Evolutionary conservation across 2,888 invertebrate species (phyloP), one percentile per base, ranked within the genome.

Genomic region (Isoperla grammatica): DNA sequence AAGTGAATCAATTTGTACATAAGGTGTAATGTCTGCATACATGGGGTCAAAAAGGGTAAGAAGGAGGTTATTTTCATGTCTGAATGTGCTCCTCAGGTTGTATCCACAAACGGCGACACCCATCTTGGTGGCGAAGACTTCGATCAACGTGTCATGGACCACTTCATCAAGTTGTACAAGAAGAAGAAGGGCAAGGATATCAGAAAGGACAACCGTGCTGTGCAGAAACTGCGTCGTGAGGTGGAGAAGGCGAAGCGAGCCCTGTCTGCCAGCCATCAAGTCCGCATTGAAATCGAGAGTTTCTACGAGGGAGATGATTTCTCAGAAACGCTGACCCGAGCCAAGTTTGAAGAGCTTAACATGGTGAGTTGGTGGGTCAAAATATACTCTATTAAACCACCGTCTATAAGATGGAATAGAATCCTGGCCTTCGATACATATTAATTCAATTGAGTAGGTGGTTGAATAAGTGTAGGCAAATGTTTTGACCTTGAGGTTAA

Each of bases 41-140:
- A 39, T 39, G 12, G 39, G 39, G 12, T n/a, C n/a, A n/a, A n/a
- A n/a, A n/a, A n/a, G n/a, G n/a, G n/a, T 59, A 22, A 58, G 8
- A 15, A n/a, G 19, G 39, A 9, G 17, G 2, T 12, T 6, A 2
- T 12, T 64, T 35, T 43, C n/a, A n/a, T n/a, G n/a, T n/a, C n/a
- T n/a, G n/a, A n/a, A n/a, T n/a, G n/a, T n/a, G 15, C 57, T n/a
- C 53, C 56, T 5, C 45, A 68, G 72, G 87, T 88, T 56, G 88
- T 90, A 1, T 87, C 93, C 1, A 94, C 94, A 64, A 92, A 91
- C 72, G 97, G 97, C 70, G 96, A 97, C 74, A 97, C 96, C 68
- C 96, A 97, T 76, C 85, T 97, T 79, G 96, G 98, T 71, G 98
- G 98, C 74, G 98, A 99, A 79, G 98, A 99, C 80, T 99, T 97